A percentile compares a stretch with the other conserved stretches of the same genome.
These are phyloP conservation scores for Melanitta fusca DNA, from an alignment of 2,797 vertebrate genomes.

Conservation along the genomic window DNA sequence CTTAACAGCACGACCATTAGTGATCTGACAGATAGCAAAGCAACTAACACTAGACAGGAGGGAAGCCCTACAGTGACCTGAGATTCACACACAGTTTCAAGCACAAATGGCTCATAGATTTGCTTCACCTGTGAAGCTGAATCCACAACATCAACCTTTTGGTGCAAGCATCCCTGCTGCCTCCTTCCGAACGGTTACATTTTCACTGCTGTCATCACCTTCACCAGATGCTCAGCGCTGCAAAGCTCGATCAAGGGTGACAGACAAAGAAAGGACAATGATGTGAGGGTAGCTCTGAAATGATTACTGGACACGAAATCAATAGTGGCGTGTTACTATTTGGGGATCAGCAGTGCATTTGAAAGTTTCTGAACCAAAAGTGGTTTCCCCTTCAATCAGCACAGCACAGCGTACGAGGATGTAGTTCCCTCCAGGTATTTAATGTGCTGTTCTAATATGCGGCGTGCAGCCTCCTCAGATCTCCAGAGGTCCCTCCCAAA, in stretches of 20 bases:
- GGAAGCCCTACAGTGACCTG: neutral
- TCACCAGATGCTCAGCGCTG: neutral
- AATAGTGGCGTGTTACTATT: neutral
- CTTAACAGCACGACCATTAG: neutral
- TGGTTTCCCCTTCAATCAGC: neutral
- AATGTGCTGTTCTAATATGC: neutral
- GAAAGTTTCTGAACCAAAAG: neutral
- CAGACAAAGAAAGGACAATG: neutral
- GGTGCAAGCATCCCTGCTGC: neutral
- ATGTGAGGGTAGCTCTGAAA: neutral
- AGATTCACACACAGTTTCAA: neutral
- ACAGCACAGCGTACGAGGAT: rapidly evolving
- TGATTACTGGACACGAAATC: neutral
- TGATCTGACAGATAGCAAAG: neutral
- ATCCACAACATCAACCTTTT: neutral
- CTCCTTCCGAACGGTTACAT: neutral
- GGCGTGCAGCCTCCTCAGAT: neutral
- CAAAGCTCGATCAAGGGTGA: neutral
- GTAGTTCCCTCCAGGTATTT: neutral
- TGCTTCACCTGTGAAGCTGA: neutral
- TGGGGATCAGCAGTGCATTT: neutral
- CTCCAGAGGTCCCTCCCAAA: neutral
- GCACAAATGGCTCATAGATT: neutral
- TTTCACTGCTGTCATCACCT: neutral
- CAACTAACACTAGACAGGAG: neutral